Conservation (phyloP, 2,888 invertebrate genomes). For the Drosophila kuntzei region DNA sequence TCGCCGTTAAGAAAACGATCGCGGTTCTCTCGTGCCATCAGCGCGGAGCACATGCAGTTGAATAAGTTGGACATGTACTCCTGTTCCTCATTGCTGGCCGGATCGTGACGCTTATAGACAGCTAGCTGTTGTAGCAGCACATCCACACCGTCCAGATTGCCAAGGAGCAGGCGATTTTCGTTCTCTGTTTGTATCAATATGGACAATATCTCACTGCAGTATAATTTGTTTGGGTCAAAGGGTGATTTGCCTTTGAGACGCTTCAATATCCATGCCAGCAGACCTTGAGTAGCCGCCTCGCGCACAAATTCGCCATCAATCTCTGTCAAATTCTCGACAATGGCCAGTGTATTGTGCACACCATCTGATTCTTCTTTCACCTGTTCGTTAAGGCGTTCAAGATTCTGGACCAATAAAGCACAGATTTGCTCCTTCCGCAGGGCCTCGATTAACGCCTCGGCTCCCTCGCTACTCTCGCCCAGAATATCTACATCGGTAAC, state of each 20-base stretch:
- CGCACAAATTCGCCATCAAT: conserved; percentile 93
- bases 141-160: conserved; percentile 97
- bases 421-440: conserved; percentile 95
- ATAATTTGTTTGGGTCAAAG: conserved; percentile 97
- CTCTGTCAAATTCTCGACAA: conserved; percentile 98
- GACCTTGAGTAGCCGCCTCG: conserved; percentile 95
- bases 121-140: conserved; percentile 97
- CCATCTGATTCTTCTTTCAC: conserved; percentile 98
- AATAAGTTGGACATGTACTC: conserved; percentile 99
- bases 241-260: conserved; percentile 94
- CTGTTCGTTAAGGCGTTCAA: conserved; percentile 96
- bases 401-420: conserved; percentile 95
- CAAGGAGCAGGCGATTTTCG: conserved; percentile 92
- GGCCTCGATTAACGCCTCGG: conserved; percentile 94
- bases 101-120: conserved; percentile 97
- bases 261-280: conserved; percentile 96
- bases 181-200: conserved; percentile 96
- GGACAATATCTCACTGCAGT: conserved; percentile 97
- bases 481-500: conserved; percentile 98
- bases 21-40: conserved; percentile 95
- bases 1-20: conserved; percentile 97
- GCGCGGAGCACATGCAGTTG: conserved; percentile 96
- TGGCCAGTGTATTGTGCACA: conserved; percentile 95
- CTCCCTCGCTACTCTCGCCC: conserved; percentile 95
- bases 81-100: conserved; percentile 95